phyloP scores from a whole-genome alignment of 1,140 invertebrate genomes.

The Nasonia longicornis region DNA sequence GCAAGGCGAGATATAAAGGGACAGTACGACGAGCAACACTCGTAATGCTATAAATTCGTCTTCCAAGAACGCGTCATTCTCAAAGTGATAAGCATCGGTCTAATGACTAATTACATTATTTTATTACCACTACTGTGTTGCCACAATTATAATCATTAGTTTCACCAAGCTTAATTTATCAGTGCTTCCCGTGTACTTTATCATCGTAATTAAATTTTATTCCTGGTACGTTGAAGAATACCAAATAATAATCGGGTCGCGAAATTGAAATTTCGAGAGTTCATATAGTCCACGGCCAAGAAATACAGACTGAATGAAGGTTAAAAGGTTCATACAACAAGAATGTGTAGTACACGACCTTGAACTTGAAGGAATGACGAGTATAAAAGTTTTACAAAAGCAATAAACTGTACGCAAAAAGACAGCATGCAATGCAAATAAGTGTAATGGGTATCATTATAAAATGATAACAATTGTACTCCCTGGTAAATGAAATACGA shows the following conservation, averaged over 20 bases:
- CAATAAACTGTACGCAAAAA: too few relatives aligned
- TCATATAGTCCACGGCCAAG: not conserved
- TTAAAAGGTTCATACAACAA: too few relatives aligned
- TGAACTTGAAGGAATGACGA: too few relatives aligned
- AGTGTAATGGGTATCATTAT: too few relatives aligned
- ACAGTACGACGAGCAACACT: not conserved
- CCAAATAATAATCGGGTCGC: not conserved
- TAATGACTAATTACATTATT: conserved; percentile 45
- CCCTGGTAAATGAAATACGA: too few relatives aligned
- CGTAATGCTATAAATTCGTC: conserved; percentile 35
- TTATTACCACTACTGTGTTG: conserved; percentile 36
- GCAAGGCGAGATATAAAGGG: not conserved
- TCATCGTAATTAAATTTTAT: conserved; percentile 29
- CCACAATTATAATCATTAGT: conserved; percentile 41
- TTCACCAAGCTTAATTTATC: conserved; percentile 38
- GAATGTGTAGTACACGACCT: too few relatives aligned
- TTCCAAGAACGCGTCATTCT: conserved; percentile 42
- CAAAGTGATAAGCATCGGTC: conserved; percentile 42
- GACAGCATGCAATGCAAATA: too few relatives aligned
- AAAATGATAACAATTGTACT: too few relatives aligned
- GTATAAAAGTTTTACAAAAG: too few relatives aligned
- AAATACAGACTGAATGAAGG: too few relatives aligned
- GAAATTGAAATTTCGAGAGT: conserved; percentile 3
- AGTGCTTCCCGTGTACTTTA: conserved; percentile 12
- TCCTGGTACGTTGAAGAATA: not conserved